Evolutionary conservation across 2,888 invertebrate genomes (phyloP), one percentile per base, ranked within the genome.

Genomic region (Carabus problematicus): DNA sequence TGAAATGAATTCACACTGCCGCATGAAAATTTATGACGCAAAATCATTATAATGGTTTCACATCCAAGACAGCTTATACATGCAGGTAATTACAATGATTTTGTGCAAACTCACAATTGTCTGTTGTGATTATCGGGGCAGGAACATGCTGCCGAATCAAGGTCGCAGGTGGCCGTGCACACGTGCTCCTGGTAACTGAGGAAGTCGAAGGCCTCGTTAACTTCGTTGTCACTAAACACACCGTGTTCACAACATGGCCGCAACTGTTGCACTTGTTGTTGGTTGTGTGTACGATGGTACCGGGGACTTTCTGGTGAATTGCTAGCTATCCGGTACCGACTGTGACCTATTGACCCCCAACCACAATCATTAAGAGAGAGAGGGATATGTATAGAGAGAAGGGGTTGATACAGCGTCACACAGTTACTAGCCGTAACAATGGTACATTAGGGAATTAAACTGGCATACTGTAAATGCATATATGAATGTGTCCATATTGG

Each of bases 71-170:
- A n/a, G n/a, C n/a, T n/a, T n/a, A n/a, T n/a, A n/a, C n/a, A n/a
- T n/a, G n/a, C n/a, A n/a, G n/a, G n/a, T n/a, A n/a, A n/a, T n/a
- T n/a, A n/a, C n/a, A n/a, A n/a, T n/a, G n/a, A n/a, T n/a, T 29
- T 2, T 29, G 29, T 29, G 29, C 29, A 12, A 3, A 18, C 56
- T 56, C 29, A 40, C 56, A 56, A 43, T 55, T 59, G 56, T 29
- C 62, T 52, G 19, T 68, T 61, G 16, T 69, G 61, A 62, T 69
- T 62, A 56, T 69, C 69, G n/a, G 59, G 62, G 19, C 43, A 62
- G 19, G 45, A 61, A 18, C 55, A 62, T 45, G 55, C 45, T n/a
- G 41, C 42, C 39, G 55, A 47, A 55, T 42, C 60, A 18, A 41
- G 52, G n/a, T 63, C 63, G 47, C 61, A 61, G 47, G 42, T 42